Evolutionary conservation across 2,888 invertebrate species (phyloP), one percentile per base, ranked within the genome.

Genomic region (Deroplatys truncata): DNA sequence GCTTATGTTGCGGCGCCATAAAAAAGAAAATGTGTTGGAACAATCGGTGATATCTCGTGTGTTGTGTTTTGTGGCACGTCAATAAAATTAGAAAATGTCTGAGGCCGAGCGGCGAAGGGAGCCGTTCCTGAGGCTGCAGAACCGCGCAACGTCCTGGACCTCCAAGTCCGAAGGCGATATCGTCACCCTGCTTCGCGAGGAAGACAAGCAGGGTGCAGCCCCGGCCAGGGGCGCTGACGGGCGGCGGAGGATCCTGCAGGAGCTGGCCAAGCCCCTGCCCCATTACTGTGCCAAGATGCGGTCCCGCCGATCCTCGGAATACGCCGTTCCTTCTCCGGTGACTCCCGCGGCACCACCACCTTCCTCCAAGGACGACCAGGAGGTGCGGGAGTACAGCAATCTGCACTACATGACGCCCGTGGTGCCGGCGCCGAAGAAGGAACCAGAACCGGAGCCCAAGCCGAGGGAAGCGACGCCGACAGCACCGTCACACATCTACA

Each of bases 111-210:
- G 87, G 28, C 31, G 88, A 16, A 84, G 84, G 49, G 90, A 91
- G 88, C 91, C 91, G 16, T 89, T 90, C 86, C 89, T 91, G 82
- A 89, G 91, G 28, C 89, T 91, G 13, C 89, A 84, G 31, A 90
- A 90, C 90, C 85, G 85, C 35, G 35, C 89, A 82, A 91, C 91
- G 28, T 90, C 91, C 49, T 91, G 91, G 91, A 90, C 89, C 72
- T 88, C 89, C 2, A 88, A 84, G 56, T 88, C 90, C 28, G 90
- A 90, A 82, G 90, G 88, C 85, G 90, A 90, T 35, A 86, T 87
- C 3, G 72, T 88, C 85, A 83, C 35, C 15, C 72, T 90, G 31
- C 88, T n/a, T 7, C 72, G 31, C n/a, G 85, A 29, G 13, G 88
- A 56, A 43, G 89, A 82, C 49, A 82, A 87, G 25, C 1, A 56